These are phyloP conservation scores for Cephalopterus ornatus DNA, from an alignment of 2,113 vertebrate species.

Conservation along the genomic window DNA sequence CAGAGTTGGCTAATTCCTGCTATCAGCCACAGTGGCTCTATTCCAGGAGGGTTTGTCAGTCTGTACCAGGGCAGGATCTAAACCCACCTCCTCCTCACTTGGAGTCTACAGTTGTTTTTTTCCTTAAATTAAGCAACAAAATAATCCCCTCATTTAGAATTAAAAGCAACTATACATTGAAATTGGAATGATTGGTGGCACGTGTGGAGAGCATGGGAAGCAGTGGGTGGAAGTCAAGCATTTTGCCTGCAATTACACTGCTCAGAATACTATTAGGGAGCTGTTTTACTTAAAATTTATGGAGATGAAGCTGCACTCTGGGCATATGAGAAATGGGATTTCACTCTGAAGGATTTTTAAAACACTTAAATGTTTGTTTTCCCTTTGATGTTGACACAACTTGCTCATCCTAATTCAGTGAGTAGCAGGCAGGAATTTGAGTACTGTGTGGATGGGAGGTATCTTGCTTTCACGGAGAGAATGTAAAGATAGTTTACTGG, in stretches of 20 bases:
- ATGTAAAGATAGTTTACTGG: not conserved
- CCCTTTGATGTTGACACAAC: conserved; percentile 46
- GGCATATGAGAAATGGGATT: not conserved
- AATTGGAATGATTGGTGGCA: not conserved
- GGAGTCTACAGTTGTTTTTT: not conserved
- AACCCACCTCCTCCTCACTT: not conserved
- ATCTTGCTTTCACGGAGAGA: not conserved
- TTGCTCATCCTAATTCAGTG: not conserved
- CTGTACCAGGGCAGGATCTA: not conserved
- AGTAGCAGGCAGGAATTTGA: not conserved
- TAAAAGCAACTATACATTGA: not conserved
- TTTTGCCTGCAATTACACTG: not conserved
- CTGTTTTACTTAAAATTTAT: not conserved
- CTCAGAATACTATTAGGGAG: not conserved
- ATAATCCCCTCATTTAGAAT: not conserved
- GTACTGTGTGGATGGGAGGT: not conserved
- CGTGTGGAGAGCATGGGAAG: not conserved
- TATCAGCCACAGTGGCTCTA: not conserved
- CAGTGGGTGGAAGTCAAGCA: not conserved
- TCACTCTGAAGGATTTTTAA: conserved; percentile 7
- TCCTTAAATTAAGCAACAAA: not conserved
- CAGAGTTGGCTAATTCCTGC: not conserved
- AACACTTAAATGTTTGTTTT: conserved; percentile 27
- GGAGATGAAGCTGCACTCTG: not conserved
- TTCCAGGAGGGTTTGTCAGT: not conserved